Percentiles rank a stretch among this genome's conserved stretches.
phyloP scores from a whole-genome alignment of 2,113 vertebrate species.

The Petaurus breviceps region DNA sequence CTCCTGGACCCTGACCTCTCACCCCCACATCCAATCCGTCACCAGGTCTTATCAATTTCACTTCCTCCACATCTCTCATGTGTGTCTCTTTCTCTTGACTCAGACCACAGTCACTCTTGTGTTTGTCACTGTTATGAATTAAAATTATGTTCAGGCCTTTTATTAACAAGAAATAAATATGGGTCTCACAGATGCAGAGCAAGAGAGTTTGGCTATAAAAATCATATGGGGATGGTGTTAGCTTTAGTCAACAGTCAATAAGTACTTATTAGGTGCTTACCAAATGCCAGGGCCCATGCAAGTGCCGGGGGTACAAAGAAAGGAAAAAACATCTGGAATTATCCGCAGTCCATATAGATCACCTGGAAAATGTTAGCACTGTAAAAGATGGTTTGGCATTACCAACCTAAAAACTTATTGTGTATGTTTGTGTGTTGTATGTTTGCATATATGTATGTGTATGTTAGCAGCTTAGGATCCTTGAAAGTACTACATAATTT shows the following conservation, averaged over 20 bases:
- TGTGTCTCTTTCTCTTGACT: background rate
- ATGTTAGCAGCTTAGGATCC: background rate
- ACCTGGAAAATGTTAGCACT: background rate
- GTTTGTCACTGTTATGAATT: background rate
- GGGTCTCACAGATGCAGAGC: background rate
- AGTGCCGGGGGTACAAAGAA: background rate
- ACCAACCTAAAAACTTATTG: background rate
- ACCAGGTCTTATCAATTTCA: background rate
- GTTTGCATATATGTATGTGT: background rate
- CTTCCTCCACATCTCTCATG: background rate
- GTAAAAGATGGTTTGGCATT: background rate
- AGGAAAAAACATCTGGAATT: background rate
- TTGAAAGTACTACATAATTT: background rate
- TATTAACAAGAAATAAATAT: background rate
- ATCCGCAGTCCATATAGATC: background rate
- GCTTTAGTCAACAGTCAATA: background rate
- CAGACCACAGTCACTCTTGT: background rate
- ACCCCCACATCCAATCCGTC: background rate
- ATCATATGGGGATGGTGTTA: background rate
- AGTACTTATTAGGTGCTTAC: background rate
- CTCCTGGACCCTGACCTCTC: background rate
- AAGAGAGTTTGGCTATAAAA: background rate
- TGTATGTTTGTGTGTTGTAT: background rate
- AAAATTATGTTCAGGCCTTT: background rate
- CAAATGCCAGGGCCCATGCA: background rate